phyloP scores from a whole-genome alignment of 1,140 invertebrate genomes.

The Frieseomelitta varia region DNA sequence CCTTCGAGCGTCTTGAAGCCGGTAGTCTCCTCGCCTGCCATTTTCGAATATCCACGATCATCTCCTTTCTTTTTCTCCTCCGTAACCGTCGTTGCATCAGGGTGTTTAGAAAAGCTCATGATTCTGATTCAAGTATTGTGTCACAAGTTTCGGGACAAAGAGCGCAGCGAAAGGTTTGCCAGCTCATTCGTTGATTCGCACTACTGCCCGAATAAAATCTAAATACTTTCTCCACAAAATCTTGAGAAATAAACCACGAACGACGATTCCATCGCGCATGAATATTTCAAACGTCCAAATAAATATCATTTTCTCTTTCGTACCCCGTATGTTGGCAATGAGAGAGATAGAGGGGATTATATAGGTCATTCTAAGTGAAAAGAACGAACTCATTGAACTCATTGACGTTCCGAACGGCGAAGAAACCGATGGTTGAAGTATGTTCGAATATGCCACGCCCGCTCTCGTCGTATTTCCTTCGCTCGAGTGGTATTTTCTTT shows the following conservation, averaged over 20 bases:
- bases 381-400: slow-evolving; percentile 33
- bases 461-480: neutral
- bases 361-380: slow-evolving; percentile 21
- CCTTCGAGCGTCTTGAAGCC: slow-evolving; percentile 43
- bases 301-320: too few relatives aligned
- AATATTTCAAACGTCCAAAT: too few relatives aligned
- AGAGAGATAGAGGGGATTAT: neutral
- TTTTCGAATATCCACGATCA: slow-evolving; percentile 13
- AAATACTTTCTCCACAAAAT: too few relatives aligned
- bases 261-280: too few relatives aligned
- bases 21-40: neutral
- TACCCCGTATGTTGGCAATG: neutral
- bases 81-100: neutral
- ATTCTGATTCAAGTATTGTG: neutral
- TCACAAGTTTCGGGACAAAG: too few relatives aligned
- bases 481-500: neutral
- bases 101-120: neutral
- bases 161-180: too few relatives aligned
- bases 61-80: neutral
- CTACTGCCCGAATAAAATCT: too few relatives aligned
- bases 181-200: too few relatives aligned
- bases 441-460: neutral
- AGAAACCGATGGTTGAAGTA: slow-evolving; percentile 9
- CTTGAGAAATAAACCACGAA: too few relatives aligned
- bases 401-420: neutral